Conservation (phyloP, 2,113 vertebrate species). For the Ramphastos sulfuratus region DNA sequence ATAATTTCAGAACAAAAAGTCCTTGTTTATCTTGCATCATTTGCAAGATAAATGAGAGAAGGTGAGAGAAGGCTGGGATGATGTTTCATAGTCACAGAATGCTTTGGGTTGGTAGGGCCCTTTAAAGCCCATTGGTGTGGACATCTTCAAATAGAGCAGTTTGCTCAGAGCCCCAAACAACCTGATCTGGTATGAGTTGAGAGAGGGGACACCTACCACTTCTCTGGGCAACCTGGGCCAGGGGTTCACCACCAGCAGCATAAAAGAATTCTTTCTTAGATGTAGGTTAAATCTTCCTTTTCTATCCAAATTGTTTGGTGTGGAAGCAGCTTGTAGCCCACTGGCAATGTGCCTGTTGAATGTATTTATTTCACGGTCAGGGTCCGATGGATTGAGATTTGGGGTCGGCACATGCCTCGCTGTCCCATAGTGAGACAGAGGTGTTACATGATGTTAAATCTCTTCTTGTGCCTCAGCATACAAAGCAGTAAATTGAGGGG, state of each 20-base stretch:
- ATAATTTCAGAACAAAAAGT: accelerated
- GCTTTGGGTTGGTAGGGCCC: no score
- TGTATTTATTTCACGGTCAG: neutral
- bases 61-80: accelerated
- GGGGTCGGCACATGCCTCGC: accelerated
- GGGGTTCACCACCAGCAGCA: no score
- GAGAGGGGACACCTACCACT: neutral
- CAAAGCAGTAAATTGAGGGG: accelerated
- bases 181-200: no score
- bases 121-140: no score
- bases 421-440: accelerated
- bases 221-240: neutral
- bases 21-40: neutral
- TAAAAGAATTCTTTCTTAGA: no score
- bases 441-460: neutral
- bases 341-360: accelerated
- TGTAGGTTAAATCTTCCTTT: no score
- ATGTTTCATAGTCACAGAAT: neutral
- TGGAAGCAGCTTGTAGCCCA: neutral
- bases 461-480: neutral
- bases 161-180: no score
- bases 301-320: no score
- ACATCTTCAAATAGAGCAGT: no score
- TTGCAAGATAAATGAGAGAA: no score
- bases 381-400: neutral